Evolutionary conservation across 1,140 invertebrate species (phyloP).

Genomic region (Drosophila cardini): DNA sequence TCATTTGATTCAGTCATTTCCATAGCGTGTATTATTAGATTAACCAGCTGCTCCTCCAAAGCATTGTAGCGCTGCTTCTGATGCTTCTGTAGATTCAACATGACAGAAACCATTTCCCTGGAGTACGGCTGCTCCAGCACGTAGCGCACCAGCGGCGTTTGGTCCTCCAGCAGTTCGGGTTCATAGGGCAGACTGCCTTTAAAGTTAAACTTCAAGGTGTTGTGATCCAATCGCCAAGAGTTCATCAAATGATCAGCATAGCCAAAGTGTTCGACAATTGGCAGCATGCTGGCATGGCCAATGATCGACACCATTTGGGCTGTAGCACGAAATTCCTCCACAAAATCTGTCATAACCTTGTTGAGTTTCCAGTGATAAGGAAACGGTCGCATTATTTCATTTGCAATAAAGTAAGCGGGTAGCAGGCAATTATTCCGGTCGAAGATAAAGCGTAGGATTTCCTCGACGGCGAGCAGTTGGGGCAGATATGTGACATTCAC

Average conservation of each 20-base stretch:
- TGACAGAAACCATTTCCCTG: conserved; percentile 97
- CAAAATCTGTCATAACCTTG: conserved; percentile 93
- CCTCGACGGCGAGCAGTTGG: conserved; percentile 92
- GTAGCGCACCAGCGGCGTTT: conserved; percentile 94
- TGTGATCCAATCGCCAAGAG: conserved; percentile 96
- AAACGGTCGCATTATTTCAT: conserved; percentile 96
- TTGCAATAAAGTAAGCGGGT: conserved; percentile 97
- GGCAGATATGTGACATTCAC: conserved; percentile 92
- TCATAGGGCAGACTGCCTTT: conserved; percentile 97
- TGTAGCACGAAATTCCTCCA: conserved; percentile 95
- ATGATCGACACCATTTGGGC: conserved; percentile 98
- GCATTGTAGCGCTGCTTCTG: conserved; percentile 95
- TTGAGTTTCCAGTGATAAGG: conserved; percentile 97
- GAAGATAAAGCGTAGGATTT: conserved; percentile 94
- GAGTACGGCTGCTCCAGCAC: conserved; percentile 98
- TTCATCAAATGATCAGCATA: conserved; percentile 94
- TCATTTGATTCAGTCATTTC: conserved; percentile 92
- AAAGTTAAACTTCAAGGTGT: conserved; percentile 93
- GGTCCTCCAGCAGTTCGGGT: conserved; percentile 94
- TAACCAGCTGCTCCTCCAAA: conserved; percentile 96
- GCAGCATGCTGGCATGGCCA: conserved; percentile 94
- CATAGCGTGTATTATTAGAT: conserved; percentile 96
- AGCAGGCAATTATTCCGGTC: conserved; percentile 96
- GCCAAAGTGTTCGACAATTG: conserved; percentile 96
- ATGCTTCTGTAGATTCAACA: conserved; percentile 93